A percentile compares a stretch with the other conserved stretches of the same genome.
phyloP scores from a whole-genome alignment of 2,113 vertebrate genomes.

The Argyrosomus japonicus region DNA sequence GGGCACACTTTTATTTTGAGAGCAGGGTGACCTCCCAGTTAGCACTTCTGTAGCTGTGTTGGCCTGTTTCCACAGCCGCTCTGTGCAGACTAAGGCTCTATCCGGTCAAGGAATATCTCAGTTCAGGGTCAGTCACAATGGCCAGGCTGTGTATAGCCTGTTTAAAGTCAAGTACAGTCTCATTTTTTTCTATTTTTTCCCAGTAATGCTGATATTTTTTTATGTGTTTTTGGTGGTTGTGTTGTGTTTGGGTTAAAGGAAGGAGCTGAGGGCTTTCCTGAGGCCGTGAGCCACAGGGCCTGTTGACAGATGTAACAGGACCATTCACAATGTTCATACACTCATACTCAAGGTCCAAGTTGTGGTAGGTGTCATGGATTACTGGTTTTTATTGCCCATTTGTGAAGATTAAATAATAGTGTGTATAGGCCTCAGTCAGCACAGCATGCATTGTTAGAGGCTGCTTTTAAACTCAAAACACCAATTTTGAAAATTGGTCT shows the following conservation, averaged over 20 bases:
- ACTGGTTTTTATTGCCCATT: background rate
- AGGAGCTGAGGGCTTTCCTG: conserved; percentile 11
- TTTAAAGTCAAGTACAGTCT: conserved; percentile 4
- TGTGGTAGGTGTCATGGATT: background rate
- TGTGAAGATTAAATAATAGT: conserved; percentile 4
- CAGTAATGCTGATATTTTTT: background rate
- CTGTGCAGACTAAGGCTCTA: conserved; percentile 1
- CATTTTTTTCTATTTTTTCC: background rate
- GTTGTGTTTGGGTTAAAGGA: conserved; percentile 1
- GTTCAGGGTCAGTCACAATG: conserved; percentile 17
- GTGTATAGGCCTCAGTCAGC: background rate
- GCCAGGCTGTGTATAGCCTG: background rate
- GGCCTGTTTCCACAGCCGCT: conserved; percentile 25
- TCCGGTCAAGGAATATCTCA: conserved; percentile 33
- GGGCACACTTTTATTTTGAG: background rate
- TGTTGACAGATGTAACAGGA: conserved; percentile 11
- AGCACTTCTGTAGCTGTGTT: conserved; percentile 11
- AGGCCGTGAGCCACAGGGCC: background rate
- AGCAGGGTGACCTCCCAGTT: conserved; percentile 2
- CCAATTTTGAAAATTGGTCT: background rate
- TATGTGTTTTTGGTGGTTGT: background rate
- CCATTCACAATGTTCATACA: conserved; percentile 5
- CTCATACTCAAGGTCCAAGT: conserved; percentile 5
- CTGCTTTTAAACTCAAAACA: background rate
- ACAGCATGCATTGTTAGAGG: background rate